phyloP scores from a whole-genome alignment of 2,888 invertebrate species.

The Latrodectus elegans region DNA sequence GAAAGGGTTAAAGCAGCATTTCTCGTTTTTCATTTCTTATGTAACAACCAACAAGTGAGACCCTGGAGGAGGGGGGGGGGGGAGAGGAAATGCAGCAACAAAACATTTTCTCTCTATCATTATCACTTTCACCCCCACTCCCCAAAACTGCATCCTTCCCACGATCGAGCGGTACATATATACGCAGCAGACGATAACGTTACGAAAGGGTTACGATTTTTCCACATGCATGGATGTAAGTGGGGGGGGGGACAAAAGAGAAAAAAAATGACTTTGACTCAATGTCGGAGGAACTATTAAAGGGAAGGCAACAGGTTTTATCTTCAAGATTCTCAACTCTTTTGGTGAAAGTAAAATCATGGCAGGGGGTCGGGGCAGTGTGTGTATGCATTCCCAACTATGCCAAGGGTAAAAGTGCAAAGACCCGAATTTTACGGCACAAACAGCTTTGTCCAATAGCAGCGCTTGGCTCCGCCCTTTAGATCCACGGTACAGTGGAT shows the following conservation, averaged over 20 bases:
- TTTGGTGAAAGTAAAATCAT: conserved; percentile 28
- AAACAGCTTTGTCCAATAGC: conserved; percentile 41
- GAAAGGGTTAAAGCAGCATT: not conserved
- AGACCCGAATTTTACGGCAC: conserved; percentile 56
- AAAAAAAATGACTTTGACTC: conserved; percentile 58
- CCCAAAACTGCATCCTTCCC: not conserved
- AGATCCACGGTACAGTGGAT: conserved; percentile 24
- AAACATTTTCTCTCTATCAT: not conserved
- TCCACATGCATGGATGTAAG: not conserved
- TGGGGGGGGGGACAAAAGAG: not conserved
- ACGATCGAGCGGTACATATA: not conserved
- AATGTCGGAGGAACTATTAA: conserved; percentile 59
- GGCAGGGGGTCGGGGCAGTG: conserved; percentile 49
- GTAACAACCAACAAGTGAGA: not conserved
- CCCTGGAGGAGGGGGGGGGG: not conserved
- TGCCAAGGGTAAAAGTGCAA: conserved; percentile 69
- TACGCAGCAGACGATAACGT: conserved; percentile 25
- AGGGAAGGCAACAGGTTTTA: conserved; percentile 30
- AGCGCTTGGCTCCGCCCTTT: conserved; percentile 32
- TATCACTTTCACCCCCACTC: not conserved
- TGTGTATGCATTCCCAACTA: conserved; percentile 35
- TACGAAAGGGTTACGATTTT: conserved; percentile 37
- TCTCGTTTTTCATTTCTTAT: not conserved
- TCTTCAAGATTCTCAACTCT: conserved; percentile 8
- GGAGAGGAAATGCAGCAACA: not conserved